Evolutionary conservation across 2,113 vertebrate species (phyloP).

Genomic region (Chinchilla lanigera): DNA sequence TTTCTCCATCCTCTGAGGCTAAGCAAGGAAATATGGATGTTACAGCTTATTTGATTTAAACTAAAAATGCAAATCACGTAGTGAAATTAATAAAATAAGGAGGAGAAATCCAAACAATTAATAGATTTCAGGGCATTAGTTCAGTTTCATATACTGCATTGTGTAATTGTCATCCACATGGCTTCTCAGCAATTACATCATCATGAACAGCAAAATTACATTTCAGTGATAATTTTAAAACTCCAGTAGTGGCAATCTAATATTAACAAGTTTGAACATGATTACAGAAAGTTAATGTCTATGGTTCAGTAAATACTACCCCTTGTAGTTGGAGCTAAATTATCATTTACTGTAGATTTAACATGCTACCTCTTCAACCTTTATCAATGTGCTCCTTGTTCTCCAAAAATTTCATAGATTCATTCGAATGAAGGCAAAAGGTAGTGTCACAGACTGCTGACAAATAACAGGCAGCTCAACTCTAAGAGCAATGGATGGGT

Average conservation of each 20-base stretch:
- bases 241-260: not conserved
- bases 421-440: constrained; percentile 17
- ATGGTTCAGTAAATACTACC: constrained; percentile 54
- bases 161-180: constrained; percentile 57
- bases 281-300: constrained; percentile 50
- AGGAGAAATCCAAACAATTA: constrained; percentile 51
- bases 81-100: constrained; percentile 58
- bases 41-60: constrained; percentile 47
- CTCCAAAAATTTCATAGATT: constrained; percentile 21
- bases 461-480: not conserved
- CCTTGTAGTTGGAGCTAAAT: constrained; percentile 49
- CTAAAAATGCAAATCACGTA: constrained; percentile 32
- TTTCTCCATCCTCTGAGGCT: not conserved
- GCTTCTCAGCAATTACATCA: constrained; percentile 69
- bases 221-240: constrained; percentile 59
- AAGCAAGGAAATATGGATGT: not conserved
- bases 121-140: constrained; percentile 59
- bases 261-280: constrained; percentile 57
- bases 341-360: constrained; percentile 60
- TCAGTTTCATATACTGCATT: constrained; percentile 14
- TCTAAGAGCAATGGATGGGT: not conserved
- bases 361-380: constrained; percentile 49
- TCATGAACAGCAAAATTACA: constrained; percentile 54
- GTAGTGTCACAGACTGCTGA: not conserved
- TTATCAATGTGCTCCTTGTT: not conserved